These are phyloP conservation scores for Marmota flaviventris DNA, from an alignment of 2,113 vertebrate genomes.

Conservation along the genomic window DNA sequence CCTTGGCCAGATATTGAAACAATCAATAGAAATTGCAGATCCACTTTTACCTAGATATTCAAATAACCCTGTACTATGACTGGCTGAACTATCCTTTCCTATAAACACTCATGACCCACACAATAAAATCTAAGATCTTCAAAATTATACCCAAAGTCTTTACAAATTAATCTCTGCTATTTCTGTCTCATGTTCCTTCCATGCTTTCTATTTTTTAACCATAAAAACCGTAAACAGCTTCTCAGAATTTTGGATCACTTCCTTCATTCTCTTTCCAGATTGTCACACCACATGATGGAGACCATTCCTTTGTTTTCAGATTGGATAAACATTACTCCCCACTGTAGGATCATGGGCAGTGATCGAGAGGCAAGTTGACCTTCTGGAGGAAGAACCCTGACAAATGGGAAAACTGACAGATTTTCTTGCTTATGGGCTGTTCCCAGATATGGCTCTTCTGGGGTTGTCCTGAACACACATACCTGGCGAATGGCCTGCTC, in stretches of 20 bases:
- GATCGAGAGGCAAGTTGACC: background rate
- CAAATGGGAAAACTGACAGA: background rate
- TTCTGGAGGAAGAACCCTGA: background rate
- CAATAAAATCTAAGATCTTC: conserved; percentile 37
- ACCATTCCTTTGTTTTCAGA: background rate
- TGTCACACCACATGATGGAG: background rate
- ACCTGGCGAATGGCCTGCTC: background rate
- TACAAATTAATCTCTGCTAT: background rate
- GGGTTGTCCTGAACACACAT: background rate
- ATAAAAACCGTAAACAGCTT: background rate
- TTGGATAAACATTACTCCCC: background rate
- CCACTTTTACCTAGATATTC: conserved; percentile 1
- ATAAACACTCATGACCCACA: background rate
- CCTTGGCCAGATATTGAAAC: conserved; percentile 32
- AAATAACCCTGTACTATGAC: background rate
- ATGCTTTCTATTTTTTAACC: background rate
- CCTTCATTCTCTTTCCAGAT: background rate
- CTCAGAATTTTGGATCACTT: background rate
- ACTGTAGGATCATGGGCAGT: background rate
- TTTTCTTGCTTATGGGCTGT: background rate
- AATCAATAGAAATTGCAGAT: conserved; percentile 14
- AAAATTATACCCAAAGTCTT: background rate
- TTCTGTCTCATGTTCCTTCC: background rate
- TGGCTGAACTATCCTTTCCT: background rate
- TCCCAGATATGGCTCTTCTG: background rate